A percentile compares a stretch with the other conserved stretches of the same genome.
Evolutionary conservation across 2,888 invertebrate species (phyloP).

Genomic region (Acrobasis repandana): DNA sequence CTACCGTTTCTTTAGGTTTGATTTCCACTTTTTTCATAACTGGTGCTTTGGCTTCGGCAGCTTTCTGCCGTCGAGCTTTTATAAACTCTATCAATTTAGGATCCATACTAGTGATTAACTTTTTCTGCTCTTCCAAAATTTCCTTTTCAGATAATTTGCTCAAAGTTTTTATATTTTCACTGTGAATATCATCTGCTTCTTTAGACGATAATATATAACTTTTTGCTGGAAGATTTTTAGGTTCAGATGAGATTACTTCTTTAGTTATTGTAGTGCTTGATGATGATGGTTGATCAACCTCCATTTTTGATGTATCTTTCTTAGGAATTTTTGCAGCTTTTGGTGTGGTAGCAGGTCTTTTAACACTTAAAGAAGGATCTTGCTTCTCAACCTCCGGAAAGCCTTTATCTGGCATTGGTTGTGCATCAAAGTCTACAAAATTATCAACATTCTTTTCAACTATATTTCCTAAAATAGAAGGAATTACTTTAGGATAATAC

Average conservation of each 20-base stretch:
- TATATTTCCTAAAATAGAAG: conserved; percentile 78
- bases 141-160: conserved; percentile 87
- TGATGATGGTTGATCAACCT: conserved; percentile 48
- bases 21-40: conserved; percentile 1
- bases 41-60: conserved; percentile 17
- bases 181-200: conserved; percentile 85
- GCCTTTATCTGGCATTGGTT: conserved; percentile 63
- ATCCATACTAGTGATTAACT: conserved; percentile 85
- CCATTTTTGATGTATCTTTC: conserved; percentile 44
- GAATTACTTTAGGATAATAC: conserved; percentile 72
- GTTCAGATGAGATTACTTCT: conserved; percentile 32
- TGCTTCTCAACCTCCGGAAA: conserved; percentile 78
- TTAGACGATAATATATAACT: conserved; percentile 75
- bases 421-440: conserved; percentile 40
- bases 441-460: conserved; percentile 74
- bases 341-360: conserved; percentile 77
- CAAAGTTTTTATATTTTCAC: conserved; percentile 87
- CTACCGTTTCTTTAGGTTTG: conserved; percentile 23
- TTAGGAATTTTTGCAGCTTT: conserved; percentile 43
- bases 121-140: conserved; percentile 88
- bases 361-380: conserved; percentile 58
- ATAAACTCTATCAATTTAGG: conserved; percentile 87
- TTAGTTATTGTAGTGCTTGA: conserved; percentile 26
- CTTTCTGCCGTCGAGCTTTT: conserved; percentile 58
- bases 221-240: conserved; percentile 51